Evolutionary conservation across 2,113 vertebrate species (phyloP), one percentile per base, ranked within the genome.

Genomic region (Tautogolabrus adspersus): DNA sequence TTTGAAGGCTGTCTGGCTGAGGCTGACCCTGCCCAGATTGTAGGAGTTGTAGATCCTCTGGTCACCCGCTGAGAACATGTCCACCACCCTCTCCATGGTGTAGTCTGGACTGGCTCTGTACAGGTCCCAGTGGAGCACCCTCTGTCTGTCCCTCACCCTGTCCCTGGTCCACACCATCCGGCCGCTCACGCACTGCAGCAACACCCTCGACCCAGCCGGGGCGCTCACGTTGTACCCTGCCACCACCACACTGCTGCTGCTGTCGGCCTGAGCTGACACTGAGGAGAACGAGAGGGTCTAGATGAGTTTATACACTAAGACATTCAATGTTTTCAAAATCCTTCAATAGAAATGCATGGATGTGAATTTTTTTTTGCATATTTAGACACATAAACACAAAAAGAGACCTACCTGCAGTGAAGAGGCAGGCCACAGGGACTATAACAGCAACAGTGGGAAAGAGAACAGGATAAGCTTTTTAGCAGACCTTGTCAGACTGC

Each of bases 151-250:
- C 1, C 91, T 94, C 15, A 97, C 87, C 1, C 93, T 90, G 88
- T 99, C 97, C 80, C 96, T 95, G 10, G 96, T 98, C 97, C 97
- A 99, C 68, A 99, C 95, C 95, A 99, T 99, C 60, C 97, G 96
- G 10, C 95, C 93, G 26, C 97, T 99, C 84, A 96, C 92, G 88
- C 97, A 99, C 72, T 95, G 95, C 79, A 99, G 94, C 42, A 96
- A 87, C 0, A 95, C 93, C 44, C 75, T 91, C 0, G 95, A 92
- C 0, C 97, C 96, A 0, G 91, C 79, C 0, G 80, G 77, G 2
- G 95, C 94, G 0, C 94, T 97, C 85, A 97, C 81, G 8, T 95
- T 95, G 0, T 93, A 91, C 66, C 95, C 95, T 0, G 96, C 96
- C 72, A 97, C 95, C 63, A 97, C 94, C 6, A 96, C 93, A 0